These are phyloP conservation scores for Drosophila pectinifera DNA, from an alignment of 1,140 invertebrate genomes.

Conservation along the genomic window DNA sequence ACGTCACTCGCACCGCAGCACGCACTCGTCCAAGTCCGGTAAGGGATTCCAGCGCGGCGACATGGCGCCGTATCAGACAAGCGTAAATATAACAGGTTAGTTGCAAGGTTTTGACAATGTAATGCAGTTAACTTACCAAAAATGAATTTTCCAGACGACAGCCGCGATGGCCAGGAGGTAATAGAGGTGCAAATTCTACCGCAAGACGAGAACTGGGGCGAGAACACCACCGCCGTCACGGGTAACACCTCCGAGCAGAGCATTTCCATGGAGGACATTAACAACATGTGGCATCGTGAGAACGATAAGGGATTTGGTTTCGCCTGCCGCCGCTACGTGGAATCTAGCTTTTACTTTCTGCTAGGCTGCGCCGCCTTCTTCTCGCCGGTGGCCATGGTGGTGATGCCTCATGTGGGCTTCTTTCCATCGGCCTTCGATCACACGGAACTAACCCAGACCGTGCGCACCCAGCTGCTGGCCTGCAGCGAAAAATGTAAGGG, in stretches of 20 bases:
- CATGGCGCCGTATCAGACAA: constrained; percentile 93
- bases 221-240: constrained; percentile 98
- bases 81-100: constrained; percentile 90
- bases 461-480: constrained; percentile 86
- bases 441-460: constrained; percentile 86
- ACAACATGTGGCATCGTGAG: constrained; percentile 90
- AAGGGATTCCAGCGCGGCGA: constrained; percentile 59
- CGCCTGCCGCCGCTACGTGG: constrained; percentile 92
- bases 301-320: constrained; percentile 90
- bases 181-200: constrained; percentile 97
- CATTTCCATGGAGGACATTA: constrained; percentile 95
- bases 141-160: constrained; percentile 51
- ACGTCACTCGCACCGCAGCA: constrained; percentile 82
- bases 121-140: too few relatives aligned
- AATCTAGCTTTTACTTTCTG: constrained; percentile 90
- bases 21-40: constrained; percentile 79
- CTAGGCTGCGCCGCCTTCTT: constrained; percentile 93
- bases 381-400: constrained; percentile 97
- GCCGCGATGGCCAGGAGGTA: constrained; percentile 90
- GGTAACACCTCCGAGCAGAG: constrained; percentile 98
- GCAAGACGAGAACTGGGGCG: constrained; percentile 99
- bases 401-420: constrained; percentile 95
- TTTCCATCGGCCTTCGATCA: constrained; percentile 87
- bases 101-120: neutral
- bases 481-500: constrained; percentile 94